Base-by-base conservation (phyloP, 2,797 vertebrate species). In the Acrossocheilus fasciatus region DNA sequence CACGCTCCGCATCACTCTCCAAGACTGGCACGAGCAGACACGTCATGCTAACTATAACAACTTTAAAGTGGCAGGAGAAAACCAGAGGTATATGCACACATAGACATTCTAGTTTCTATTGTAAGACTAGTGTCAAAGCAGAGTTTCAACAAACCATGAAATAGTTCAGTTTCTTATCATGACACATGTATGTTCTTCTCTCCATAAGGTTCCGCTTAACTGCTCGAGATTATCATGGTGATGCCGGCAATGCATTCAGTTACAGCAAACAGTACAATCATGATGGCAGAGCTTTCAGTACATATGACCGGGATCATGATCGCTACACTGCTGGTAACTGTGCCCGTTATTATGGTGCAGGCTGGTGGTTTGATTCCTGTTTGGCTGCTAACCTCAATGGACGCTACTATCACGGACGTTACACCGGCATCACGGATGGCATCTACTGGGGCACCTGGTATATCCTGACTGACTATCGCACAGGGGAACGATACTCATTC, bases 361-460 rank as follows among this genome's bases (percentile, higher is more conserved):
- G 96, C 64, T 96, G 96, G 96, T 96, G 96, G 96, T 97, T 96
- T n/a, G 95, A 96, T 41, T 94, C 96, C 36, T 97, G 96, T 88
- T 91, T 96, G 85, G 96, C 96, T 18, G 95, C 95, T 26, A 96
- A 97, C 88, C 89, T 96, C 59, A 96, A 96, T 3, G 96, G 96
- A 59, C 94, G 85, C 26, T 97, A 96, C 80, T 94, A 96, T 89
- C 90, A 62, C 0, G 95, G 95, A 0, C 94, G 95, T 69, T 96
- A 96, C 92, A 95, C 90, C 1, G 96, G 96, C 1, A 93, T 97
- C 87, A 96, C 95, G 26, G 95, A 95, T 1, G 95, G 96, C 18
- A 96, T 97, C 91, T 96, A 96, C 91, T 96, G 96, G 96, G 96
- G 96, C 18, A 95, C 96, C 0, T 96, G 96, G 96, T 96, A 96